Percentiles rank a stretch among this genome's conserved stretches.
These are phyloP conservation scores for Tokudaia tokunoshimensis DNA, from an alignment of 2,797 vertebrate genomes.

Conservation along the genomic window DNA sequence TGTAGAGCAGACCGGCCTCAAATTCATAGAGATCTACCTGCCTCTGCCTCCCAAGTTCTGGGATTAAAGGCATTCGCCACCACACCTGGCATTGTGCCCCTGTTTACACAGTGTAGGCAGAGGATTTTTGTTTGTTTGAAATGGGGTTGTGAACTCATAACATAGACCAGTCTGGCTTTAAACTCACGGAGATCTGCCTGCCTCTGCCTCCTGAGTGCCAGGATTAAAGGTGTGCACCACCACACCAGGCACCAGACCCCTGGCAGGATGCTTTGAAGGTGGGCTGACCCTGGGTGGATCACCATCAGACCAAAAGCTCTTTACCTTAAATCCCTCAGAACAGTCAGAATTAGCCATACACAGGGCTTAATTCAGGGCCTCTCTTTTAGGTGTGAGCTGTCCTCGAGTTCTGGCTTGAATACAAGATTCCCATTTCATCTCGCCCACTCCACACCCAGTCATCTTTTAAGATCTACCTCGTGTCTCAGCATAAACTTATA, in stretches of 20 bases:
- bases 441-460: neutral
- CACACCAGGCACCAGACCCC: neutral
- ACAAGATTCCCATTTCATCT: neutral
- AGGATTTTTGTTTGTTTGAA: neutral
- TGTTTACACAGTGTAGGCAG: neutral
- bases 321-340: neutral
- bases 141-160: neutral
- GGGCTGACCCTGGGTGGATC: fast-evolving
- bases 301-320: neutral
- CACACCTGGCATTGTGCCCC: neutral
- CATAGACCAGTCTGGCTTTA: neutral
- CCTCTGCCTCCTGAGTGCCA: neutral
- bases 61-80: neutral
- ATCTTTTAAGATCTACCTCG: neutral
- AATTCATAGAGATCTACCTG: neutral
- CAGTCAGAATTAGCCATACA: neutral
- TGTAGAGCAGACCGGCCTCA: neutral
- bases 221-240: neutral
- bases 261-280: neutral
- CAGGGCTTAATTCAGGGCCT: neutral
- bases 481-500: constrained; percentile 11
- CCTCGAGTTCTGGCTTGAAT: neutral
- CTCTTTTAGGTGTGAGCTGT: neutral
- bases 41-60: neutral
- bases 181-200: too few species aligned